Evolutionary conservation across 2,888 invertebrate genomes (phyloP).

Genomic region (Rhamphomyia laevipes): DNA sequence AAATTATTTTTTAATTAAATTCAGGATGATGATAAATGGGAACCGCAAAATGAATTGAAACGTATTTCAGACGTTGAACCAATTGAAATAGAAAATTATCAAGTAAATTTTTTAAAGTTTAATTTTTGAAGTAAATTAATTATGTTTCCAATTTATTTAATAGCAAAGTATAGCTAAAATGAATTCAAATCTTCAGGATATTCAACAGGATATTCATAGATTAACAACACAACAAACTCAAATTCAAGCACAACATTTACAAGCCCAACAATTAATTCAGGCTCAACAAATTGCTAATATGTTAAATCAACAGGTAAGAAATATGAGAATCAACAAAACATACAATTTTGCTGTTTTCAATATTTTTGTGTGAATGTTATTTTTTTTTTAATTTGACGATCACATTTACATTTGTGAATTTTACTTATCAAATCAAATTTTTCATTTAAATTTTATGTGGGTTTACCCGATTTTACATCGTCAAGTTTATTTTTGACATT

Average conservation of each 20-base stretch:
- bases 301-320: constrained; percentile 26
- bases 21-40: constrained; percentile 46
- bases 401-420: background rate
- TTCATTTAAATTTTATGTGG: no score
- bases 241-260: constrained; percentile 51
- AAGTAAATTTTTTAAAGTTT: constrained; percentile 38
- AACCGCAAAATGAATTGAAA: constrained; percentile 53
- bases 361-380: background rate
- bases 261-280: constrained; percentile 45
- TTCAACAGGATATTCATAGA: constrained; percentile 87
- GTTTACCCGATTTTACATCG: no score
- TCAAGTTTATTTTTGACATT: no score
- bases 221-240: constrained; percentile 72
- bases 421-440: no score
- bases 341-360: background rate
- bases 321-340: background rate
- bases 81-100: constrained; percentile 70
- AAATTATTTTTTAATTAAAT: background rate
- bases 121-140: background rate
- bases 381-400: background rate
- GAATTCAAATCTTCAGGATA: constrained; percentile 87
- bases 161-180: constrained; percentile 47
- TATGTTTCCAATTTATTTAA: background rate
- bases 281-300: constrained; percentile 43
- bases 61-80: constrained; percentile 67